phyloP scores from a whole-genome alignment of 1,140 invertebrate genomes.

The Drosophila lowei region DNA sequence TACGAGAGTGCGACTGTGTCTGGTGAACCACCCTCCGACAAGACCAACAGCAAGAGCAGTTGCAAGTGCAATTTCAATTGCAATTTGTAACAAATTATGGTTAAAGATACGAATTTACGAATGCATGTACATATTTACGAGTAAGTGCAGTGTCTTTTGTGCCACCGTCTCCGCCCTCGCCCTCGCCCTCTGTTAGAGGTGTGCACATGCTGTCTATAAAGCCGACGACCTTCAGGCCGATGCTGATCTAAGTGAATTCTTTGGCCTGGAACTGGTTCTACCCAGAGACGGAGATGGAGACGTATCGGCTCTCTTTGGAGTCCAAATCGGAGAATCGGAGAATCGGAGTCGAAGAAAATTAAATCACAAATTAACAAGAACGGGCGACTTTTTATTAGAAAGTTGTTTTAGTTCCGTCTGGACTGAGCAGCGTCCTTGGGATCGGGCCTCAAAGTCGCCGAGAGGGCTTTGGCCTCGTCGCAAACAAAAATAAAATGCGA shows the following conservation, averaged over 20 bases:
- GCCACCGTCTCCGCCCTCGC: constrained; percentile 15
- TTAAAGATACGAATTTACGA: constrained; percentile 27
- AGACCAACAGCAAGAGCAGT: neutral
- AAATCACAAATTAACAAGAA: constrained; percentile 66
- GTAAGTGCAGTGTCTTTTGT: constrained; percentile 20
- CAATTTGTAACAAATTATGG: constrained; percentile 60
- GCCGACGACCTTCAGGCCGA: constrained; percentile 64
- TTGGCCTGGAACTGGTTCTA: constrained; percentile 62
- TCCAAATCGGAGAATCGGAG: constrained; percentile 42
- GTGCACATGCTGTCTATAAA: constrained; percentile 34
- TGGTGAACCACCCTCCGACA: constrained; percentile 11
- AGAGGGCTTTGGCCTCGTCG: constrained; percentile 62
- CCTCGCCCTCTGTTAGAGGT: constrained; percentile 47
- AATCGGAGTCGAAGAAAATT: constrained; percentile 65
- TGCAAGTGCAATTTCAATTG: constrained; percentile 12
- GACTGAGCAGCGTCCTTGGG: constrained; percentile 54
- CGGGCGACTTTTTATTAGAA: constrained; percentile 70
- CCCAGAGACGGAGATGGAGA: constrained; percentile 4
- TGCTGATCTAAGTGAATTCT: constrained; percentile 50
- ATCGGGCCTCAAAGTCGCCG: constrained; percentile 19
- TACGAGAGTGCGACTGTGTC: constrained; percentile 24
- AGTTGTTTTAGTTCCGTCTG: constrained; percentile 79
- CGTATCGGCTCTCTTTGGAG: constrained; percentile 40
- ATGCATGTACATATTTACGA: constrained; percentile 18
- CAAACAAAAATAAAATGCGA: constrained; percentile 11